Evolutionary conservation across 2,888 invertebrate species (phyloP).

Genomic region (Pimpla rufipes): DNA sequence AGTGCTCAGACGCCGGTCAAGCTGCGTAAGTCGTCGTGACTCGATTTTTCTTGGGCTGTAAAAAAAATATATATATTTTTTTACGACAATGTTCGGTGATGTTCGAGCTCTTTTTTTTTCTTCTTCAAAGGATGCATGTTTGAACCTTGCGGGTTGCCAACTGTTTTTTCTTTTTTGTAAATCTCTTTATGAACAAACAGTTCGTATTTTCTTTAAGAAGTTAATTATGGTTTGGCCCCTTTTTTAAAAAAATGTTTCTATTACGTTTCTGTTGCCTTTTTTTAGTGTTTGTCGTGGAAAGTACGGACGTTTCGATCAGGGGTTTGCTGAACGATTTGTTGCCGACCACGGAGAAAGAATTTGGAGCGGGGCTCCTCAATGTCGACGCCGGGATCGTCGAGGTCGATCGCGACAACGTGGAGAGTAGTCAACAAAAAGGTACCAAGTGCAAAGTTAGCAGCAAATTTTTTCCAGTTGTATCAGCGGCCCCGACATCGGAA

Average conservation of each 20-base stretch:
- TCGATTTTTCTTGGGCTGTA: neutral
- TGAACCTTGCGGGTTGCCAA: too few relatives aligned
- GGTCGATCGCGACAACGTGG: conserved; percentile 80
- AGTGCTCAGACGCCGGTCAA: conserved; percentile 60
- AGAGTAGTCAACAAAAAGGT: conserved; percentile 80
- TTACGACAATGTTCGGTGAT: too few relatives aligned
- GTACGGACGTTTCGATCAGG: conserved; percentile 76
- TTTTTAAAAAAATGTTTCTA: too few relatives aligned
- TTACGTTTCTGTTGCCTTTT: neutral
- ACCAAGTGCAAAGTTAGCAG: conserved; percentile 27
- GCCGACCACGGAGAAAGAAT: conserved; percentile 76
- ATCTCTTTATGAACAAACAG: too few relatives aligned
- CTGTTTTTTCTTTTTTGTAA: too few relatives aligned
- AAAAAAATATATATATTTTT: too few relatives aligned
- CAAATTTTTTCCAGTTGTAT: too few relatives aligned
- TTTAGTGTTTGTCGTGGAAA: conserved; percentile 81
- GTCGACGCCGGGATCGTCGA: conserved; percentile 77
- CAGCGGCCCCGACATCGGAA: too few relatives aligned
- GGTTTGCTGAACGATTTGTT: conserved; percentile 76
- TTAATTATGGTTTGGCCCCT: neutral
- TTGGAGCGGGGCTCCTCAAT: conserved; percentile 71
- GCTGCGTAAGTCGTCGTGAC: conserved; percentile 60
- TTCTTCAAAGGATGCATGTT: too few relatives aligned
- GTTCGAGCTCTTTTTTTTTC: neutral
- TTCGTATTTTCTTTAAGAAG: too few relatives aligned